Conservation (phyloP, 1,140 invertebrate genomes). For the Ptiloglossa arizonensis region DNA sequence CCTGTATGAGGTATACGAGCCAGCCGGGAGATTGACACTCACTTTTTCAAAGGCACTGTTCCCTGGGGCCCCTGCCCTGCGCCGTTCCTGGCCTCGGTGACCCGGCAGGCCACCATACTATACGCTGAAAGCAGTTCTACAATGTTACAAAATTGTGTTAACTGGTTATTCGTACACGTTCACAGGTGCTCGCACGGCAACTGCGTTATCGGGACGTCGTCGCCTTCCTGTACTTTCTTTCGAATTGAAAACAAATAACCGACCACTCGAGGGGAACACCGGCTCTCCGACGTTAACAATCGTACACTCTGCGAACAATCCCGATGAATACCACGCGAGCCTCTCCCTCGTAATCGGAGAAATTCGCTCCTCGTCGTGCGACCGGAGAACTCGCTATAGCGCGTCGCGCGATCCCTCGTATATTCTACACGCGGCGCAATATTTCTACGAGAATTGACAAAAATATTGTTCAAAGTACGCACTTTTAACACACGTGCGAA, state of each 20-base stretch:
- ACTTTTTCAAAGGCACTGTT: slow-evolving; percentile 99
- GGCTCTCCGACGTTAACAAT: too few species aligned
- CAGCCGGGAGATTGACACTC: slow-evolving; percentile 82
- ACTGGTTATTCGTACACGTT: slow-evolving; percentile 48
- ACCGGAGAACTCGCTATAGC: too few species aligned
- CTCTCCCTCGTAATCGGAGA: too few species aligned
- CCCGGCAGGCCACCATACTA: slow-evolving; percentile 97
- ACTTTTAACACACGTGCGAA: too few species aligned
- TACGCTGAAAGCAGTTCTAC: slow-evolving; percentile 91
- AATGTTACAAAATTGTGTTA: slow-evolving; percentile 79
- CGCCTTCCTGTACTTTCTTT: background rate
- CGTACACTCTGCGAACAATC: too few species aligned
- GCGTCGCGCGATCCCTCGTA: too few species aligned
- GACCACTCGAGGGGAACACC: too few species aligned
- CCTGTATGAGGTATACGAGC: slow-evolving; percentile 27
- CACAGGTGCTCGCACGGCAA: slow-evolving; percentile 63
- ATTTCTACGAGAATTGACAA: too few species aligned
- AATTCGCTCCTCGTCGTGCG: too few species aligned
- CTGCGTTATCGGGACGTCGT: slow-evolving; percentile 64
- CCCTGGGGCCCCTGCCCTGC: slow-evolving; percentile 90
- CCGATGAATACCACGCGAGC: too few species aligned
- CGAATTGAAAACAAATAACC: background rate
- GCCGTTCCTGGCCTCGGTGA: slow-evolving; percentile 94
- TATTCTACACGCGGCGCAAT: too few species aligned
- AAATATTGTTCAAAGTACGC: too few species aligned